Percentiles rank a stretch among this genome's conserved stretches.
phyloP scores from a whole-genome alignment of 1,140 invertebrate species.

The Elysia chlorotica region DNA sequence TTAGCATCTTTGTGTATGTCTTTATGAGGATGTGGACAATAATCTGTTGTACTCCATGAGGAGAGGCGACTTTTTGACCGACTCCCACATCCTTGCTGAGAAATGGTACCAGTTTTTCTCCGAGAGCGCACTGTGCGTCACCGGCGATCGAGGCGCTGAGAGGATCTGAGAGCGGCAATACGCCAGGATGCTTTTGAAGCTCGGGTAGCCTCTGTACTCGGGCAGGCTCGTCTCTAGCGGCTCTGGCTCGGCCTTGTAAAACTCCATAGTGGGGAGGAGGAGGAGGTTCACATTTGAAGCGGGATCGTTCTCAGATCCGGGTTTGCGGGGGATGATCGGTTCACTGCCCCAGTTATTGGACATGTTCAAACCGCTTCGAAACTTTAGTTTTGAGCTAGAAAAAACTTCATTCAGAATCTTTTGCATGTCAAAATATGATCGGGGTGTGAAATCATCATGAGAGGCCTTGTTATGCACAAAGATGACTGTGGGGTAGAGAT shows the following conservation, averaged over 20 bases:
- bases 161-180: constrained; percentile 73
- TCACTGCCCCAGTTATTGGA: constrained; percentile 7
- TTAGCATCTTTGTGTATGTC: too few species aligned
- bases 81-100: constrained; percentile 80
- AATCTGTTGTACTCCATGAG: constrained; percentile 82
- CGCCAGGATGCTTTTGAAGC: constrained; percentile 70
- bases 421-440: constrained; percentile 72
- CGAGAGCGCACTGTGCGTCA: constrained; percentile 51
- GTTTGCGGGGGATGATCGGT: constrained; percentile 15
- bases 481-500: constrained; percentile 57
- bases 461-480: constrained; percentile 78
- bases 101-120: constrained; percentile 71
- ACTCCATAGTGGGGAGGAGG: constrained; percentile 71
- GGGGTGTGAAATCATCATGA: constrained; percentile 72
- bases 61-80: constrained; percentile 80
- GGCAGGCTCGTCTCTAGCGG: constrained; percentile 39
- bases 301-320: constrained; percentile 61
- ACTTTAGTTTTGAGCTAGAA: constrained; percentile 73
- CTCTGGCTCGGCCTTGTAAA: constrained; percentile 66
- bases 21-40: too few species aligned
- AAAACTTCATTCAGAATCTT: constrained; percentile 71
- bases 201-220: constrained; percentile 70
- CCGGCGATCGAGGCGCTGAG: constrained; percentile 68
- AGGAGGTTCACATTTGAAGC: constrained; percentile 73
- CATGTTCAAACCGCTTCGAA: constrained; percentile 64